Conservation (phyloP, 1,140 invertebrate species). For the Drosophila kohkoa region DNA sequence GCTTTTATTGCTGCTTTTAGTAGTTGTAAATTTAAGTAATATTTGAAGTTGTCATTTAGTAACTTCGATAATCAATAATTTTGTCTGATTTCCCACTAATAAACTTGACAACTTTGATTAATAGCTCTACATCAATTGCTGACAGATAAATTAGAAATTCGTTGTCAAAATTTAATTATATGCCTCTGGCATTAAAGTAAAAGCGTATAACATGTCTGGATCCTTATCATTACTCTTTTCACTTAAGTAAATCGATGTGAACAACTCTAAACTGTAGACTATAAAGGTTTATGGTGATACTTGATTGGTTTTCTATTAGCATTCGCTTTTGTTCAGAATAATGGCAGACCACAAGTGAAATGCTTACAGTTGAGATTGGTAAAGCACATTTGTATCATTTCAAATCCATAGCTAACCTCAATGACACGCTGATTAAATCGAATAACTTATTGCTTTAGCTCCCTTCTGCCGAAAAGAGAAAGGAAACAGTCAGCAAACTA, state of each 20-base stretch:
- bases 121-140: too few species aligned
- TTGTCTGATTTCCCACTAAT: too few species aligned
- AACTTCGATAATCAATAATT: too few species aligned
- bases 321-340: slow-evolving; percentile 9
- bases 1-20: too few species aligned
- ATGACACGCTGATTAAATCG: slow-evolving; percentile 80
- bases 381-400: slow-evolving; percentile 54
- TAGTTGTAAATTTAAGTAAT: not conserved
- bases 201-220: too few species aligned
- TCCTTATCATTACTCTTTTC: too few species aligned
- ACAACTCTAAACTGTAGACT: not conserved
- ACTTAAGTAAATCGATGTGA: not conserved
- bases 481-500: slow-evolving; percentile 28
- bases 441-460: slow-evolving; percentile 77
- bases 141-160: too few species aligned
- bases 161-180: too few species aligned
- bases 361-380: not conserved
- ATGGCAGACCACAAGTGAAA: slow-evolving; percentile 5
- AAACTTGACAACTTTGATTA: too few species aligned
- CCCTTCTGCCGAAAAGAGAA: slow-evolving; percentile 26
- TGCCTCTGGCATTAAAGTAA: too few species aligned
- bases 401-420: slow-evolving; percentile 63
- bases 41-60: too few species aligned
- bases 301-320: slow-evolving; percentile 4
- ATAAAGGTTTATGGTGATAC: not conserved